Conservation (phyloP, 2,797 vertebrate genomes). For the Cottoperca gobio region DNA sequence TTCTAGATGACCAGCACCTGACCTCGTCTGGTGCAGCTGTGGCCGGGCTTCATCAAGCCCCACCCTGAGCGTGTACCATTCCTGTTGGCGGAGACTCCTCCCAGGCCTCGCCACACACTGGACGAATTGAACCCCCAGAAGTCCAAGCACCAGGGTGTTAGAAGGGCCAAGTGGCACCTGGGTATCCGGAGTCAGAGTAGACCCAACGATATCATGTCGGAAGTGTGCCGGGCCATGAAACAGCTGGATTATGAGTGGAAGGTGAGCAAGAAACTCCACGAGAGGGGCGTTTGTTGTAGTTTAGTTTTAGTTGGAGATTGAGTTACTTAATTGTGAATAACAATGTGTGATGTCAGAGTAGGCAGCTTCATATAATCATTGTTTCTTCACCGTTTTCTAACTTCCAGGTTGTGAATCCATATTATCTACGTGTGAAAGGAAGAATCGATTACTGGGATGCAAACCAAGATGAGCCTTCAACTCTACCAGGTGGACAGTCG, state of each 20-base stretch:
- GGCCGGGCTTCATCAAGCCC: constrained; percentile 80
- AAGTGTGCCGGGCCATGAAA: constrained; percentile 98
- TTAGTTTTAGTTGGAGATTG: too few species aligned
- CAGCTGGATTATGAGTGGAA: constrained; percentile 99
- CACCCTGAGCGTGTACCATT: constrained; percentile 97
- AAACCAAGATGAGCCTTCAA: constrained; percentile 99
- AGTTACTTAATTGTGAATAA: background rate
- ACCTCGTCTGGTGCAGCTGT: constrained; percentile 69
- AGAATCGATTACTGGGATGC: constrained; percentile 95
- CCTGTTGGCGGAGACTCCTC: constrained; percentile 90
- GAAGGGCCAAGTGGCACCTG: constrained; percentile 98
- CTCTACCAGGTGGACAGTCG: constrained; percentile 98
- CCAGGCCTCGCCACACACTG: constrained; percentile 93
- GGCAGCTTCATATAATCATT: background rate
- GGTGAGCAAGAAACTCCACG: constrained; percentile 79
- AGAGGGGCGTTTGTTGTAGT: too few species aligned
- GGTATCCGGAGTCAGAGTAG: constrained; percentile 98
- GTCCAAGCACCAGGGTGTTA: constrained; percentile 96
- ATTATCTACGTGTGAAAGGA: constrained; percentile 95
- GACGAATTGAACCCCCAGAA: constrained; percentile 99
- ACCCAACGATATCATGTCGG: constrained; percentile 98
- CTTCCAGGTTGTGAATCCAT: constrained; percentile 94
- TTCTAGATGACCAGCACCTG: constrained; percentile 93
- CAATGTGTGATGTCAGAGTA: background rate
- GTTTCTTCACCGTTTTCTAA: background rate